phyloP scores from a whole-genome alignment of 2,113 vertebrate genomes.

The Tenrec ecaudatus region DNA sequence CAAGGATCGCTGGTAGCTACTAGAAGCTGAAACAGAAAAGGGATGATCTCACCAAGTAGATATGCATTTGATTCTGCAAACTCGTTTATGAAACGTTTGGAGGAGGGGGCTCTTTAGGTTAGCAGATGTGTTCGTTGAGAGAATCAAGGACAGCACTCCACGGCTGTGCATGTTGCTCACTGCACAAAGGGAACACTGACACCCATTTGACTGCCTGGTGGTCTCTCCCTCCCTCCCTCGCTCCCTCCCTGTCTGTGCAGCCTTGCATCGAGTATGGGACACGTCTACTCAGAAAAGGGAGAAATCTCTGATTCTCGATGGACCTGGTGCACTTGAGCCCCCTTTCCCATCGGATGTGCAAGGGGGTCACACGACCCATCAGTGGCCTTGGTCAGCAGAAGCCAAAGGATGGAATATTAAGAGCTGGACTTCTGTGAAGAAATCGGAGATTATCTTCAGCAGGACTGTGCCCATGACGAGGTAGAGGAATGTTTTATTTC shows the following conservation, averaged over 20 bases:
- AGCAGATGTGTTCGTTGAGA: background rate
- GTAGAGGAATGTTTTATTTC: background rate
- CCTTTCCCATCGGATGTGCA: background rate
- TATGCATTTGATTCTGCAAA: background rate
- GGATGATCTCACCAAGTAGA: background rate
- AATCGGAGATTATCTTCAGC: background rate
- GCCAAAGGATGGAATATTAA: background rate
- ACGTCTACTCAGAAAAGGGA: background rate
- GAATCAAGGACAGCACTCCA: background rate
- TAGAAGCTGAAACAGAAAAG: background rate
- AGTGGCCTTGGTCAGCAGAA: background rate
- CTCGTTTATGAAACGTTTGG: background rate
- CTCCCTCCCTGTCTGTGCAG: no score
- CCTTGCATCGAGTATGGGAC: background rate
- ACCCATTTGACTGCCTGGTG: background rate
- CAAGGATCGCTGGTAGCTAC: background rate
- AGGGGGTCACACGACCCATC: rapidly evolving
- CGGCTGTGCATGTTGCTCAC: background rate
- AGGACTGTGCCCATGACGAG: background rate
- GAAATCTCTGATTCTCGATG: background rate
- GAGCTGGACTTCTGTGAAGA: background rate
- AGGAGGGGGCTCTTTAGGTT: background rate
- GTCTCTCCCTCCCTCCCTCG: background rate
- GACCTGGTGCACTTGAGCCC: background rate
- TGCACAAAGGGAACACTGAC: background rate